Conservation (phyloP, 2,888 invertebrate species). For the Trachelus troglodyta region DNA sequence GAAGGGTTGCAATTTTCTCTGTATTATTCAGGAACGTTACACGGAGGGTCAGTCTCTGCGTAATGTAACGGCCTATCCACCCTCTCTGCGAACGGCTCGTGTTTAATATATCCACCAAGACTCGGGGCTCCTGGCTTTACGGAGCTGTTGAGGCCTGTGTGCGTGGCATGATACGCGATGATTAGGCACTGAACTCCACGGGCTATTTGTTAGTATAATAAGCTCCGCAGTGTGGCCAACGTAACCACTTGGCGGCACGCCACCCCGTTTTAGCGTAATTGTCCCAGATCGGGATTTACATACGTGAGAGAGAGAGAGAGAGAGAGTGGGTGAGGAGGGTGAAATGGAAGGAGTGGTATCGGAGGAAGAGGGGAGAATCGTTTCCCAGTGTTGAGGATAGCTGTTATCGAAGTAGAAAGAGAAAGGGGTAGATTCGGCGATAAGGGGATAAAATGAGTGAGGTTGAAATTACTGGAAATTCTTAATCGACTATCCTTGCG, state of each 20-base stretch:
- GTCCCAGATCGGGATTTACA: conserved; percentile 64
- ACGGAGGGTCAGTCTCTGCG: conserved; percentile 27
- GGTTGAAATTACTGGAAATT: not conserved
- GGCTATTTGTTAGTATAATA: conserved; percentile 67
- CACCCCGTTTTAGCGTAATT: conserved; percentile 65
- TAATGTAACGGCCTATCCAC: conserved; percentile 27
- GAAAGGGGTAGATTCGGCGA: not conserved
- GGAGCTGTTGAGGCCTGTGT: conserved; percentile 25
- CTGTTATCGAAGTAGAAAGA: not conserved
- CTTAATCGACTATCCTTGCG: not conserved
- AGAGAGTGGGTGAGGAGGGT: conserved; percentile 12
- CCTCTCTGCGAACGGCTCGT: not conserved
- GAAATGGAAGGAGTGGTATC: conserved; percentile 23
- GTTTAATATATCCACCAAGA: conserved; percentile 8
- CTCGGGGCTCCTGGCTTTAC: conserved; percentile 9
- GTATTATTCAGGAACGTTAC: conserved; percentile 33
- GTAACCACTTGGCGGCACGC: conserved; percentile 65
- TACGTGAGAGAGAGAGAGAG: conserved; percentile 34
- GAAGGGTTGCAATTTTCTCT: conserved; percentile 32
- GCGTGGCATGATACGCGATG: conserved; percentile 64
- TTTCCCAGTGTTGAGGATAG: not conserved
- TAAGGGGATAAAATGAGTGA: not conserved
- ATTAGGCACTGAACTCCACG: conserved; percentile 62
- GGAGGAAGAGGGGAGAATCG: not conserved
- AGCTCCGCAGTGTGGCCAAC: conserved; percentile 62